phyloP scores from a whole-genome alignment of 1,140 invertebrate genomes.

The Lamellibrachia luymesi region DNA sequence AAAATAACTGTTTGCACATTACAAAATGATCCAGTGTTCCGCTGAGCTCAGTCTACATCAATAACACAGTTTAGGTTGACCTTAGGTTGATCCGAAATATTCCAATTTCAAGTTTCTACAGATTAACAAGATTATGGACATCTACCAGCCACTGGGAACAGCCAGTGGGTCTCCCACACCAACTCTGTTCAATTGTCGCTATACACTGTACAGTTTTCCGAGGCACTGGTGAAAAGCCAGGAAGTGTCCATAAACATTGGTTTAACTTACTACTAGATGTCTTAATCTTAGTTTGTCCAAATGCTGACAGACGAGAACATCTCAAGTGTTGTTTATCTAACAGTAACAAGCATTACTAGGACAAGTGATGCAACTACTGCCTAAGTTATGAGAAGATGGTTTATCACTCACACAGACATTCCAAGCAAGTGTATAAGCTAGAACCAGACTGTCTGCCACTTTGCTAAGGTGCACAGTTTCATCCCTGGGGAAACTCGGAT shows the following conservation, averaged over 20 bases:
- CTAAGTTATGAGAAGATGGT: neutral
- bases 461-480: neutral
- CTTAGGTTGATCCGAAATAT: neutral
- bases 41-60: neutral
- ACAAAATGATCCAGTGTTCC: neutral
- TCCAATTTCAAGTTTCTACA: neutral
- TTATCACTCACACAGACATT: neutral
- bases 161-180: neutral
- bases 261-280: neutral
- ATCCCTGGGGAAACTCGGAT: neutral
- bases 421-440: neutral
- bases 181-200: neutral
- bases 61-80: neutral
- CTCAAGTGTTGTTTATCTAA: neutral
- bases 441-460: neutral
- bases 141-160: neutral
- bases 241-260: neutral
- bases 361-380: neutral
- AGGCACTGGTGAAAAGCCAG: neutral
- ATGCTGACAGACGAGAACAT: neutral
- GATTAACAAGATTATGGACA: neutral
- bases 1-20: neutral
- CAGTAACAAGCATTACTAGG: neutral
- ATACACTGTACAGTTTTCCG: neutral
- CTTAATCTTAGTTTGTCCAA: neutral